Evolutionary conservation across 2,113 vertebrate genomes (phyloP).

Genomic region (Prinia subflava): DNA sequence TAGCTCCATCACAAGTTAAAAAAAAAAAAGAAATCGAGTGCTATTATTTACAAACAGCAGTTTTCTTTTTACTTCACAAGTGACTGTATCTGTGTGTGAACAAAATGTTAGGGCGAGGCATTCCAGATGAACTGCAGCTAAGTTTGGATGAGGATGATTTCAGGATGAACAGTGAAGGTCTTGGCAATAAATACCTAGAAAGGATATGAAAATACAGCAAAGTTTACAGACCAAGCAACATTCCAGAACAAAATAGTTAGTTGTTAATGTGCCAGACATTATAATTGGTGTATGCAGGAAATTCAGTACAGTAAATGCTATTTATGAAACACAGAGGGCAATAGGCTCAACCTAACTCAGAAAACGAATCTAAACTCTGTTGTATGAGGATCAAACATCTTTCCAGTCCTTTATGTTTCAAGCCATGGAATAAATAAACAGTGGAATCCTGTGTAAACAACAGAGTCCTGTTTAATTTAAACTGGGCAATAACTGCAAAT

Average conservation of each 20-base stretch:
- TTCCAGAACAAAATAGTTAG: background rate
- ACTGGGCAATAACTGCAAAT: background rate
- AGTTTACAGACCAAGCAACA: constrained; percentile 38
- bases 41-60: constrained; percentile 57
- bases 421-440: background rate
- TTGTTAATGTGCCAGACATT: background rate
- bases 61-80: constrained; percentile 78
- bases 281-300: background rate
- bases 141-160: constrained; percentile 86
- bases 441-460: background rate
- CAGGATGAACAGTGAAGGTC: constrained; percentile 90
- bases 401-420: background rate
- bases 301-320: background rate
- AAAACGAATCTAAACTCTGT: background rate
- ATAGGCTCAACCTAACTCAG: background rate
- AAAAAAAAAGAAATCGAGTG: constrained; percentile 31
- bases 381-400: background rate
- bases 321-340: background rate
- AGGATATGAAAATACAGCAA: constrained; percentile 59
- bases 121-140: constrained; percentile 80
- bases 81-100: constrained; percentile 86
- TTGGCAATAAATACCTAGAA: constrained; percentile 93
- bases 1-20: constrained; percentile 59
- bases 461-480: background rate
- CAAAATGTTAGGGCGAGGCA: constrained; percentile 84